Percentiles rank a stretch among this genome's conserved stretches.
Conservation (phyloP, 2,113 vertebrate species). For the Ploceus nigricollis region DNA sequence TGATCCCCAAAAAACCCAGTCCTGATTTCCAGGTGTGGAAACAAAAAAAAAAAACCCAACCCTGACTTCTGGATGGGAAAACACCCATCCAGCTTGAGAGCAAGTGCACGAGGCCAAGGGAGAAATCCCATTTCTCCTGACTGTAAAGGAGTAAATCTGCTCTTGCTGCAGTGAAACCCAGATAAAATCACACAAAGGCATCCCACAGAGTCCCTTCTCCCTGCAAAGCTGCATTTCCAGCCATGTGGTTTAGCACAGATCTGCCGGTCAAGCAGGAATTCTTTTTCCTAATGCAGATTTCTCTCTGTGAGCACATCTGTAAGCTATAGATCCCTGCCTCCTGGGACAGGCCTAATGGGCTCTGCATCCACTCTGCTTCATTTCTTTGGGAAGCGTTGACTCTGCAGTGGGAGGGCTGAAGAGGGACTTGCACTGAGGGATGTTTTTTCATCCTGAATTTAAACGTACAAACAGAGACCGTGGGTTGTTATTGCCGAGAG, state of each 20-base stretch:
- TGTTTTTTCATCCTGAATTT: not conserved
- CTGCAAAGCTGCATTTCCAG: not conserved
- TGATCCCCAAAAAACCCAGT: not conserved
- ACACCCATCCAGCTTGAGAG: not conserved
- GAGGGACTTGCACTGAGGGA: not conserved
- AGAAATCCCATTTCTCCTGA: not conserved
- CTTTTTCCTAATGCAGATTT: not conserved
- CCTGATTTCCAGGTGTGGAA: not conserved
- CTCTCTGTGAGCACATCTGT: slow-evolving; percentile 53
- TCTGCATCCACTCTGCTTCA: slow-evolving; percentile 25
- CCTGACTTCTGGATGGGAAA: not conserved
- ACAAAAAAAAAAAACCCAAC: not conserved
- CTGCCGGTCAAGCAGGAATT: not conserved
- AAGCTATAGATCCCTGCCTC: not conserved
- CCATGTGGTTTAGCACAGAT: not conserved
- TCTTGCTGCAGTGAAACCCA: not conserved
- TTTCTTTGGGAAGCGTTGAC: not conserved
- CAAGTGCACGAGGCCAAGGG: not conserved
- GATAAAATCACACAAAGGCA: not conserved
- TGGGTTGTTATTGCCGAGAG: not conserved
- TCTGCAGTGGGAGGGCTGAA: not conserved
- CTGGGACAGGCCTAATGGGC: slow-evolving; percentile 47
- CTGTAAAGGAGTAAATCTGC: not conserved
- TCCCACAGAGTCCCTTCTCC: not conserved
- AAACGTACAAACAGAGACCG: not conserved